Evolutionary conservation across 2,888 invertebrate species (phyloP).

Genomic region (Acronicta leporina): DNA sequence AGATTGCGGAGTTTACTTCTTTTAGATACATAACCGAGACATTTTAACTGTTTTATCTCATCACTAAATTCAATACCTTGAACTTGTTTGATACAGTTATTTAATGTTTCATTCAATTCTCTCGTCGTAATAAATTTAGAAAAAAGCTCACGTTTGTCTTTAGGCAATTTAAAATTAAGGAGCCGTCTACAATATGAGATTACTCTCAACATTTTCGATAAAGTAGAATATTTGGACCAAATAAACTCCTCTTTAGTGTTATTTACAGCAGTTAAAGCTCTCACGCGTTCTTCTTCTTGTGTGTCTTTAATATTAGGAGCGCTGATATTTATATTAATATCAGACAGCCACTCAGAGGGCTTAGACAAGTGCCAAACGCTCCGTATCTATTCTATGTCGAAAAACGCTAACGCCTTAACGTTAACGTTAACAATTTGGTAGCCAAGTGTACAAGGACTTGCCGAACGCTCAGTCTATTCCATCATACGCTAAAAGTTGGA

Average conservation of each 20-base stretch:
- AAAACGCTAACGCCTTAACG: too few relatives aligned
- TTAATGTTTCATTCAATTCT: conserved; percentile 8
- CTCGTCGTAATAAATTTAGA: background rate
- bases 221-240: conserved; percentile 15
- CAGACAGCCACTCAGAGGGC: too few relatives aligned
- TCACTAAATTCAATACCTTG: conserved; percentile 5
- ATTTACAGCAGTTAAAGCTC: background rate
- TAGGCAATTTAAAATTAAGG: conserved; percentile 1
- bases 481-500: too few relatives aligned
- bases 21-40: background rate
- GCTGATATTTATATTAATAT: background rate
- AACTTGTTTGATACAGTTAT: conserved; percentile 8
- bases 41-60: conserved; percentile 21
- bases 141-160: background rate
- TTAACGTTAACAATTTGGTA: too few relatives aligned
- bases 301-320: conserved; percentile 1
- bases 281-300: conserved; percentile 7
- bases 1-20: conserved; percentile 13
- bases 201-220: conserved; percentile 11
- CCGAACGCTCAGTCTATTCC: too few relatives aligned
- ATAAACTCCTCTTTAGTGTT: conserved; percentile 5
- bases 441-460: too few relatives aligned
- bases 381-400: too few relatives aligned
- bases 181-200: conserved; percentile 23
- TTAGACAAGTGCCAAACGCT: too few relatives aligned